Evolutionary conservation across 1,140 invertebrate genomes (phyloP), one percentile per base, ranked within the genome.

Genomic region (Bombus turneri): DNA sequence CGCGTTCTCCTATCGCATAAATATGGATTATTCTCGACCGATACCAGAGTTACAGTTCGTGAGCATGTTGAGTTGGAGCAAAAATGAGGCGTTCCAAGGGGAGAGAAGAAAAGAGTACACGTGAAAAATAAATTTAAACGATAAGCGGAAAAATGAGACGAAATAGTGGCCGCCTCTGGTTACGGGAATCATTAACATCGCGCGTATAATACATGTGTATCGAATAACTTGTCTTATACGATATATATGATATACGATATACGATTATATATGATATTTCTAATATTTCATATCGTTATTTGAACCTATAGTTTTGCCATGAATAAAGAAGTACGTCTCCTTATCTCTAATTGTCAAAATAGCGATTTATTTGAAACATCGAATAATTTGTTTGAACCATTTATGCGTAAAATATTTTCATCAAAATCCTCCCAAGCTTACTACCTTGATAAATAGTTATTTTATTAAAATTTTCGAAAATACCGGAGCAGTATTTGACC

Each of bases 1-100:
- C 18, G 8, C 62, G 28, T 84, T 84, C 77, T 84, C 39, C 77
- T 84, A 80, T 77, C 22, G 28, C 31, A 68, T 47, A 76, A 75
- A 81, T 73, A 73, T 73, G 71, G 41, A 77, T 77, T 83, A 76
- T 47, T 53, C 41, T 66, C 62, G 43, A 31, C 62, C 77, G 62
- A 79, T 79, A 66, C 41, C 62, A 34, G 59, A 64, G 22, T 79
- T 9, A 79, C 62, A 57, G 71, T 68, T 28, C 22, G 59, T 57
- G 81, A 83, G 28, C 73, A 59, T 76, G 73, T 47, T 69, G 39
- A 47, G 76, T 31, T 57, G 6, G 43, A 39, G 31, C 13, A 41
- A 43, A 43, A 43, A 73, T 8, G 28, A 22, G 5, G 43, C 34
- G 4, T n/a, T 25, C 34, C 22, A 10, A 31, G n/a, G 18, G n/a